A percentile compares a stretch with the other conserved stretches of the same genome.
Conservation (phyloP, 2,113 vertebrate genomes). For the Elachura formosa region DNA sequence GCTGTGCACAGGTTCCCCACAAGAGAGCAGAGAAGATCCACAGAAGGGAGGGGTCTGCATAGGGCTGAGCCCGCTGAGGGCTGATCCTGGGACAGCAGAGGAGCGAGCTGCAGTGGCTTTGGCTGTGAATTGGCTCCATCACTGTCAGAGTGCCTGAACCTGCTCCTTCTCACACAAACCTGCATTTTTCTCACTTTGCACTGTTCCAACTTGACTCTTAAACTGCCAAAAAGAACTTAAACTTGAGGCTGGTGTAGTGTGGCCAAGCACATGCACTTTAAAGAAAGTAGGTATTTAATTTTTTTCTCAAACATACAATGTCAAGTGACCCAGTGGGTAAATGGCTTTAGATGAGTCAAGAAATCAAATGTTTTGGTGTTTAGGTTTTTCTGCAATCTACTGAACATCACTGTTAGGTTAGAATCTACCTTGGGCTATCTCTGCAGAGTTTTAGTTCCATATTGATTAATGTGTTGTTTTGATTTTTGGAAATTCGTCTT, state of each 20-base stretch:
- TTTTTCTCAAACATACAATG: neutral
- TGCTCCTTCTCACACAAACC: neutral
- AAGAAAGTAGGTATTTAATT: neutral
- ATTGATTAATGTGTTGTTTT: neutral
- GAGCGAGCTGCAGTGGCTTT: neutral
- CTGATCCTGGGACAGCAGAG: neutral
- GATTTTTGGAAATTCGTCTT: neutral
- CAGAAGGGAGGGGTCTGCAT: neutral
- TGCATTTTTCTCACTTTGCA: neutral
- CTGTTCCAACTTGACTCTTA: neutral
- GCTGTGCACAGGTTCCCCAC: constrained; percentile 50
- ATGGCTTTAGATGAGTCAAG: neutral
- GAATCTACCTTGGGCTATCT: neutral
- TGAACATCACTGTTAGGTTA: neutral
- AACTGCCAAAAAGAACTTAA: neutral
- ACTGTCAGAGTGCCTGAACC: neutral
- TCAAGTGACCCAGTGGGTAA: neutral
- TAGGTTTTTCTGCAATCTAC: neutral
- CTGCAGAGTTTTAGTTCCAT: neutral
- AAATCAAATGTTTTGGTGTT: neutral
- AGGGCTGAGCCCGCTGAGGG: neutral
- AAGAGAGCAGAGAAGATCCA: constrained; percentile 63
- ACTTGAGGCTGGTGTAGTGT: neutral
- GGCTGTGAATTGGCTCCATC: neutral
- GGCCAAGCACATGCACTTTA: rapidly evolving